Evolutionary conservation across 2,888 invertebrate genomes (phyloP), one percentile per base, ranked within the genome.

Genomic region (Cerastis leucographa): DNA sequence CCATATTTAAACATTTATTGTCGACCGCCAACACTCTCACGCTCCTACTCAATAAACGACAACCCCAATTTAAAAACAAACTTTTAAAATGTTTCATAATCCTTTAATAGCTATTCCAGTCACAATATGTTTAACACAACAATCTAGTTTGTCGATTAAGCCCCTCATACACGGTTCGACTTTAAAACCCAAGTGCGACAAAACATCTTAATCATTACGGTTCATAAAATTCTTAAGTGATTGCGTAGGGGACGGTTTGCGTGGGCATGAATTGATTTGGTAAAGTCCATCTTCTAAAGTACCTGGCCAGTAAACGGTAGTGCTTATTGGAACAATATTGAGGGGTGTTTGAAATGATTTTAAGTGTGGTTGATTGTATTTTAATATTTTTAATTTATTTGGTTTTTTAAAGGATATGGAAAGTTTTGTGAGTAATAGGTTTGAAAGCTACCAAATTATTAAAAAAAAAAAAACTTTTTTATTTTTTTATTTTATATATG

Each of bases 141-240:
- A 88, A 87, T 85, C 75, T 83, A 88, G 89, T 89, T 90, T 89
- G 89, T 87, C 86, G 76, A 70, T 80, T 61, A 62, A 83, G 76
- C 87, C 88, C 87, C 89, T 88, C 91, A 87, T 85, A 88, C 90
- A 90, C 91, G 91, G 81, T 90, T 93, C 3, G 56, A 49, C 42
- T 81, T 93, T 93, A 95, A 93, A 93, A 94, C 90, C 92, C 89
- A 88, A 91, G 91, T 90, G 93, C 92, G 91, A 95, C 94, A 94
- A 95, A 95, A 95, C 95, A 96, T 96, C 96, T 96, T 96, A 96
- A 96, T 96, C 95, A 96, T 95, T 95, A 93, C 96, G 96, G 92
- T 94, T 95, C 96, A 96, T 96, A 96, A 95, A 96, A 94, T 94
- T 94, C 94, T 95, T 96, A 96, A 96, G 96, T 96, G 96, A 96